Evolutionary conservation across 2,797 vertebrate genomes (phyloP), one percentile per base, ranked within the genome.

Genomic region (Euthynnus affinis): DNA sequence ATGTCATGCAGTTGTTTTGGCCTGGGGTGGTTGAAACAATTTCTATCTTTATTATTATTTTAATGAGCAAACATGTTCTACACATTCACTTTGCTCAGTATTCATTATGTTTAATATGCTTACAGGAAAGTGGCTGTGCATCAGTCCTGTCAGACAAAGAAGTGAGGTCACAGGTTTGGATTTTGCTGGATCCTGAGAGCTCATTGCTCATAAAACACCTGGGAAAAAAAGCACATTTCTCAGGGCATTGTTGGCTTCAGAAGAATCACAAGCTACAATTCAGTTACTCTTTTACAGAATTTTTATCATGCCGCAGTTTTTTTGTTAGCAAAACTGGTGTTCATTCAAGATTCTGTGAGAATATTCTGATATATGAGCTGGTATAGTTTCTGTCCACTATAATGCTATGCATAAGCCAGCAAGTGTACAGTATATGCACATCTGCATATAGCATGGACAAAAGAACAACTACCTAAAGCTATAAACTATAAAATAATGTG

Each of bases 151-250:
- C 60, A 63, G 65, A 71, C 64, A 80, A 60, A 71, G 32, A 22
- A 80, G 79, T 88, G 89, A 91, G 79, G 86, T 92, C 86, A 91
- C 76, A 64, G 48, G 23, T 78, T 80, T 83, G 82, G 86, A 80
- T 84, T 89, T 72, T 66, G 57, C 66, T 90, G 81, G 71, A 85
- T 86, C 64, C 74, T 64, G 67, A 69, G 63, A 12, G 49, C 65
- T 59, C 64, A 71, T 15, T 68, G 37, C 75, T 86, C 82, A 75
- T 85, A 83, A 90, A 91, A 88, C 78, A 90, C 85, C 82, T 88
- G 64, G 32, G 23, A 65, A 44, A 73, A 34, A 73, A 62, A 44
- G 34, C 0, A 34, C 25, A 40, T 65, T 77, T 70, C n/a, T 71
- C 15, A 40, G 17, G 14, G 49, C 9, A 59, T 27, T 51, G 44